Evolutionary conservation across 1,140 invertebrate species (phyloP), one percentile per base, ranked within the genome.

Genomic region (Drosophila elegans): DNA sequence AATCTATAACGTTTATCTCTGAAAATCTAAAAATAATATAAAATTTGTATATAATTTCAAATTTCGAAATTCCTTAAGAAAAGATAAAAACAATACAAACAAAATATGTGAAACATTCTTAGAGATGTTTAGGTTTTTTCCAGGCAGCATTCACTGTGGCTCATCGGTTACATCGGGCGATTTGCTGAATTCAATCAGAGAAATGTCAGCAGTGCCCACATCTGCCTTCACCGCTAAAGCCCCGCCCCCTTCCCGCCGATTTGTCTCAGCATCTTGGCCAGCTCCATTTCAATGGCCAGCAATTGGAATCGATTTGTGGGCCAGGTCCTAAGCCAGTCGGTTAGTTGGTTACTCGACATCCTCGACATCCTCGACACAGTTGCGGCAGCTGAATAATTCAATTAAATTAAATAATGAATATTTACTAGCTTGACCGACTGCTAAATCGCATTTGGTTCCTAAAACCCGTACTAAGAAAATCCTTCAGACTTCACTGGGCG

Each of bases 341-440:
- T 44, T 46, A 61, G 32, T 41, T 36, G 64, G 46, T 42, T 66
- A 42, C 11, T 54, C 16, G 61, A 29, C 25, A 21, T 63, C 34
- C n/a, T 49, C 36, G 38, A 29, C 46, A 51, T 64, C 64, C 38
- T 38, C 59, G 38, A 51, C 64, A 64, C 69, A 73, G 66, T 39
- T 46, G 42, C n/a, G 74, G 39, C 54, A 42, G 62, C 57, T 85
- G 81, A 85, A 85, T 85, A 85, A 85, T 85, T 85, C 81, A 80
- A 85, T 86, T 85, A 81, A 78, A 81, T 68, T 61, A 86, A 81
- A 81, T 86, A 86, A 85, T 85, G 82, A 85, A 86, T 85, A 81
- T 84, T 84, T 84, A 84, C 74, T 63, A 54, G 56, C 29, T 9
- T 41, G 42, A 59, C 52, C 60, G 42, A 66, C 39, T 69, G 57